A percentile compares a stretch with the other conserved stretches of the same genome.
These are phyloP conservation scores for Aplidium turbinatum DNA, from an alignment of 23 tunicate species.

Conservation along the genomic window DNA sequence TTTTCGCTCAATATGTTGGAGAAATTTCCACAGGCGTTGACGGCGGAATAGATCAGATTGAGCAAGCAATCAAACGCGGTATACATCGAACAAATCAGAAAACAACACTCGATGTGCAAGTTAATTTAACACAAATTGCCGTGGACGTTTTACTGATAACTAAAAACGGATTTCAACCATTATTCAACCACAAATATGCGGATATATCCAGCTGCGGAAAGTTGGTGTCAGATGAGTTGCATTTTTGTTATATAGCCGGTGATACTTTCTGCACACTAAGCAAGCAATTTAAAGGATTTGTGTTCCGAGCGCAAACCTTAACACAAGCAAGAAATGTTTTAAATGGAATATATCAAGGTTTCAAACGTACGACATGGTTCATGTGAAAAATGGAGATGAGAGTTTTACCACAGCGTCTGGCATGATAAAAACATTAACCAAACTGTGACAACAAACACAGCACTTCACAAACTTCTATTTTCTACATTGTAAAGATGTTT, in stretches of 20 bases:
- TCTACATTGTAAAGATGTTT: too few species aligned
- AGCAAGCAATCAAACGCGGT: conserved; percentile 61
- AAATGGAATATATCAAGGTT: conserved; percentile 82
- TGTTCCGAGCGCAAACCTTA: conserved; percentile 59
- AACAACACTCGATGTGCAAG: conserved; percentile 49
- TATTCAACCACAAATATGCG: conserved; percentile 84
- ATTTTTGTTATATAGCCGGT: conserved; percentile 86
- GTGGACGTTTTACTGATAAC: conserved; percentile 52
- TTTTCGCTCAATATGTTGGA: conserved; percentile 56
- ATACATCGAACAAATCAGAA: conserved; percentile 20
- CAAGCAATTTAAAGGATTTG: conserved; percentile 80
- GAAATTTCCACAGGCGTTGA: conserved; percentile 63
- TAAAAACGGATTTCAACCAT: background rate
- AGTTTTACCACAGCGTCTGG: too few species aligned
- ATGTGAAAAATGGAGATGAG: conserved; percentile 69
- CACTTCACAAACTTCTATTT: too few species aligned
- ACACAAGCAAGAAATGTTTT: conserved; percentile 64
- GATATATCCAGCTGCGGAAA: conserved; percentile 93
- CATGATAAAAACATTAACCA: too few species aligned
- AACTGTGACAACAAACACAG: too few species aligned
- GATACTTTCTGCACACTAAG: conserved; percentile 89
- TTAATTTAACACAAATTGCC: conserved; percentile 68
- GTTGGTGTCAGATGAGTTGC: conserved; percentile 57
- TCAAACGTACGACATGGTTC: conserved; percentile 86
- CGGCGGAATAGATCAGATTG: conserved; percentile 77